Conservation (phyloP, 2,888 invertebrate species). For the Nomada ruficornis region DNA sequence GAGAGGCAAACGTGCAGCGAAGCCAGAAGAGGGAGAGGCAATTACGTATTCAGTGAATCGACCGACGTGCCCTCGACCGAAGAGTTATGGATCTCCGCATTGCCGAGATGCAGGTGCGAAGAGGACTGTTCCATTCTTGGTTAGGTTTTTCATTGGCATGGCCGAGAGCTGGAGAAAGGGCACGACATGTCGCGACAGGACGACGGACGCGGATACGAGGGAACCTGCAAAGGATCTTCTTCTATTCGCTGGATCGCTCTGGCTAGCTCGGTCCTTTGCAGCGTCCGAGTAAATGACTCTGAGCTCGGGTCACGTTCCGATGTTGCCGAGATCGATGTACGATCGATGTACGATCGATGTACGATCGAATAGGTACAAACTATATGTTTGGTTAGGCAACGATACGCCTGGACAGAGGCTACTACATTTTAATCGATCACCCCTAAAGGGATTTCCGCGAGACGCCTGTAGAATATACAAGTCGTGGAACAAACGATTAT, state of each 20-base stretch:
- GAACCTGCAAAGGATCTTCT: constrained; percentile 50
- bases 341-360: not conserved
- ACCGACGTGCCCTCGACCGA: constrained; percentile 67
- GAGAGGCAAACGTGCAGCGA: constrained; percentile 46
- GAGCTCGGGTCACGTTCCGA: not conserved
- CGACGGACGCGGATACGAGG: constrained; percentile 49
- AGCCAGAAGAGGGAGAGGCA: constrained; percentile 59
- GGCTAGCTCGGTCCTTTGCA: constrained; percentile 16
- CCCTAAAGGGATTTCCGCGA: not conserved
- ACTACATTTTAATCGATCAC: constrained; percentile 16
- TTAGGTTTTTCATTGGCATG: constrained; percentile 63
- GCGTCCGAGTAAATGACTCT: constrained; percentile 1
- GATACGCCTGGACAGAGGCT: not conserved
- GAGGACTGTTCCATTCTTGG: constrained; percentile 56
- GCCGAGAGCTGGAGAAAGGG: not conserved
- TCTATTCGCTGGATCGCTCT: constrained; percentile 32
- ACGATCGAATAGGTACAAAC: not conserved
- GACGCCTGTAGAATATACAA: not conserved
- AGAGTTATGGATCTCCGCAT: constrained; percentile 68
- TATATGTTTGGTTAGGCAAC: too few relatives aligned
- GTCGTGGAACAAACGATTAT: not conserved
- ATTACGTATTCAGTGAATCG: constrained; percentile 74
- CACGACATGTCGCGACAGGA: not conserved
- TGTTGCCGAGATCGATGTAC: not conserved
- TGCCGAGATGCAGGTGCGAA: constrained; percentile 67